phyloP scores from a whole-genome alignment of 2,797 vertebrate genomes.

The Acanthurus leucopareius region DNA sequence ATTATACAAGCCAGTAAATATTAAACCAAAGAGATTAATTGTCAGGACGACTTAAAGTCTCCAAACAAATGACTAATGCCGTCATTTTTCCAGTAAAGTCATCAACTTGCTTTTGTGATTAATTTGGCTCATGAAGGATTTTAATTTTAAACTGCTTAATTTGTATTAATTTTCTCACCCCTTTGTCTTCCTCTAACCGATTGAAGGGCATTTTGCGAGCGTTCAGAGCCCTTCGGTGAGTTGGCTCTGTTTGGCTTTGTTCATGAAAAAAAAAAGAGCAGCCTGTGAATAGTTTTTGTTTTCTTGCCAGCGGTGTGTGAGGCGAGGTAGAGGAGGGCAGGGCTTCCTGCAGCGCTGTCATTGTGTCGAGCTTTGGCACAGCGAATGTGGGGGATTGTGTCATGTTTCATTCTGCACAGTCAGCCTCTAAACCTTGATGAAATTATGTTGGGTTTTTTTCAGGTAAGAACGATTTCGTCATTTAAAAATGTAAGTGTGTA shows the following conservation, averaged over 20 bases:
- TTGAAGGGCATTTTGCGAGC: background rate
- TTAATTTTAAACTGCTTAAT: background rate
- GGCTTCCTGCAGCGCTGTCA: conserved; percentile 43
- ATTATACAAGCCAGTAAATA: background rate
- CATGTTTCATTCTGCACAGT: conserved; percentile 40
- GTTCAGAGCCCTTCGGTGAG: conserved; percentile 1
- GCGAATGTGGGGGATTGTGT: conserved; percentile 31
- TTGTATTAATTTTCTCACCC: too few relatives aligned
- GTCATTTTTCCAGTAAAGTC: background rate
- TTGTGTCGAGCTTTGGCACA: conserved; percentile 22
- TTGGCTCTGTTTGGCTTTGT: conserved; percentile 12
- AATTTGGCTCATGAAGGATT: background rate
- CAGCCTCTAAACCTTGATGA: conserved; percentile 21
- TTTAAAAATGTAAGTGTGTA: conserved; percentile 9
- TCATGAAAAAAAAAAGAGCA: conserved; percentile 2
- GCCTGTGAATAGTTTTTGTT: conserved; percentile 27
- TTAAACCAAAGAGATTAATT: background rate
- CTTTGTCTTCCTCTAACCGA: background rate
- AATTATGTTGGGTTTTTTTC: background rate
- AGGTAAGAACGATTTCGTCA: conserved; percentile 27
- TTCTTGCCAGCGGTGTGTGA: conserved; percentile 33
- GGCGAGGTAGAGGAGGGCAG: conserved; percentile 36
- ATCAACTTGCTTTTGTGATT: background rate
- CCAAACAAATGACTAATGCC: background rate
- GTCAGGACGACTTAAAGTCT: background rate